Evolutionary conservation across 2,888 invertebrate genomes (phyloP).

Genomic region (Allolobophora icterica): DNA sequence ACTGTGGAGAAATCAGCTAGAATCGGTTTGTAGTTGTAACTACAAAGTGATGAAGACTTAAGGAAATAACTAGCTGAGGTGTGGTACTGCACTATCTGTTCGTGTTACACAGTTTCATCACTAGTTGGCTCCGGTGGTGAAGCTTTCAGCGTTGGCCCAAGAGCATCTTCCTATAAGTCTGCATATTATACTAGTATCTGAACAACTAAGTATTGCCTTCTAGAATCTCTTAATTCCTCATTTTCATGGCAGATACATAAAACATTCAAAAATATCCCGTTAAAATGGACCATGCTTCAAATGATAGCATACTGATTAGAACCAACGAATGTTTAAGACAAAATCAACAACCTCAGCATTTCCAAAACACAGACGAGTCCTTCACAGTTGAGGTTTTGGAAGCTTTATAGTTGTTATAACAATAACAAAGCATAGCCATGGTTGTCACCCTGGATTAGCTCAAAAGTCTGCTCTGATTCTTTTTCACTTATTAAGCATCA

Average conservation of each 20-base stretch:
- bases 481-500: neutral
- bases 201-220: neutral
- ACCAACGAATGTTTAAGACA: neutral
- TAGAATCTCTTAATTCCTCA: neutral
- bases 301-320: neutral
- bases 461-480: neutral
- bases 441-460: neutral
- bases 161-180: neutral
- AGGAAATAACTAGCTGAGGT: neutral
- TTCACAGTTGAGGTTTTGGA: neutral
- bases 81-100: neutral
- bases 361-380: neutral
- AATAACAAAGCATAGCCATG: neutral
- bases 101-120: neutral
- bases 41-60: neutral
- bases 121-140: neutral
- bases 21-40: no score
- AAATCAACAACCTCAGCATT: neutral
- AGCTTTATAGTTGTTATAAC: neutral
- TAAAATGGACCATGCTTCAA: neutral
- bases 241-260: neutral
- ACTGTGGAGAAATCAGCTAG: no score
- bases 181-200: neutral
- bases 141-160: neutral
- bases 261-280: neutral